Percentiles rank a stretch among this genome's conserved stretches.
Evolutionary conservation across 2,888 invertebrate species (phyloP).

Genomic region (Tuberolachnus salignus): DNA sequence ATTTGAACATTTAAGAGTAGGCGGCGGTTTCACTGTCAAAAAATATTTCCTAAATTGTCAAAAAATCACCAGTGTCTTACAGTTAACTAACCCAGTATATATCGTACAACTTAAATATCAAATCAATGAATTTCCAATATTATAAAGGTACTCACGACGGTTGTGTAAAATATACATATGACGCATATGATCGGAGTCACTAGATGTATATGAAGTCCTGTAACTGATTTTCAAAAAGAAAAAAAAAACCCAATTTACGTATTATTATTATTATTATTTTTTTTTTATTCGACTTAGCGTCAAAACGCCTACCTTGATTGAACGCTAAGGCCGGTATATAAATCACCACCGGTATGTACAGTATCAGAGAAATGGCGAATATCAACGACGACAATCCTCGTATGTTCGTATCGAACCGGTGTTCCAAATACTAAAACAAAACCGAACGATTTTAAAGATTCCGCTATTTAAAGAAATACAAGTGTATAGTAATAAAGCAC

Average conservation of each 20-base stretch:
- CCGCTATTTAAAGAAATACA: neutral
- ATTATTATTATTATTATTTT: neutral
- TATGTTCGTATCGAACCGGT: slow-evolving; percentile 59
- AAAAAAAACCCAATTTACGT: neutral
- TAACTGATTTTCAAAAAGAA: slow-evolving; percentile 67
- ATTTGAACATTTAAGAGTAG: too few relatives aligned
- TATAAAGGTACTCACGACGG: slow-evolving; percentile 79
- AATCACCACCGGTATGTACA: slow-evolving; percentile 82
- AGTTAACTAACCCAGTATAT: too few relatives aligned
- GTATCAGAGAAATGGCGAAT: slow-evolving; percentile 62
- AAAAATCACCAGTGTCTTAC: too few relatives aligned
- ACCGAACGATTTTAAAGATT: slow-evolving; percentile 58
- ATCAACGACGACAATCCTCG: slow-evolving; percentile 59
- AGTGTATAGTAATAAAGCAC: slow-evolving; percentile 18
- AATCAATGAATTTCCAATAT: too few relatives aligned
- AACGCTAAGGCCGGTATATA: slow-evolving; percentile 88
- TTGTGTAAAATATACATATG: slow-evolving; percentile 93
- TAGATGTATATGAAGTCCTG: slow-evolving; percentile 79
- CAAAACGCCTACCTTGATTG: slow-evolving; percentile 71
- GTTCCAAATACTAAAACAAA: slow-evolving; percentile 60
- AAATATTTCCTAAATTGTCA: too few relatives aligned
- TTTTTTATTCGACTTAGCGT: too few relatives aligned
- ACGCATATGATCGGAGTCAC: slow-evolving; percentile 80
- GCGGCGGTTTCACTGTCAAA: too few relatives aligned
- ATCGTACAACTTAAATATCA: too few relatives aligned